A percentile compares a stretch with the other conserved stretches of the same genome.
These are phyloP conservation scores for Pammene fasciana DNA, from an alignment of 2,888 invertebrate species.

Conservation along the genomic window DNA sequence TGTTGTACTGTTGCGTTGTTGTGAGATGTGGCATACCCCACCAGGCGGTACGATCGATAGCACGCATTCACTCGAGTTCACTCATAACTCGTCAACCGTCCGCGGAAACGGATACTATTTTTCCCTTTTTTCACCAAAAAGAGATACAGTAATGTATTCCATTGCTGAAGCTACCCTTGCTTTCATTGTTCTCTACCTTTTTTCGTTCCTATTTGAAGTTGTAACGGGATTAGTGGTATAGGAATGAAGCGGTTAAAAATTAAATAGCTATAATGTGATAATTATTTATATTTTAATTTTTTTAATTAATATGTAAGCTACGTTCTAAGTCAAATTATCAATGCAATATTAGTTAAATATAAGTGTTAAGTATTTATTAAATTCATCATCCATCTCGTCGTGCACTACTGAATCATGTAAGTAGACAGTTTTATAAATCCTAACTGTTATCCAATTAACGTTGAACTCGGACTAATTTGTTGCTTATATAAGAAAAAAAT, in stretches of 20 bases:
- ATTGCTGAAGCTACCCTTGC: constrained; percentile 78
- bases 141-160: constrained; percentile 70
- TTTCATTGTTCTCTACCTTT: constrained; percentile 74
- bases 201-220: constrained; percentile 77
- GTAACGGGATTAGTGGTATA: constrained; percentile 76
- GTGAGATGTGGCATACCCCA: constrained; percentile 66
- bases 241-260: constrained; percentile 45
- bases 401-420: constrained; percentile 33
- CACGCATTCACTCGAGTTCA: constrained; percentile 56
- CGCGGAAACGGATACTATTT: constrained; percentile 47
- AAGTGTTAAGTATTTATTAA: constrained; percentile 35
- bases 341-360: constrained; percentile 61
- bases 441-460: constrained; percentile 23
- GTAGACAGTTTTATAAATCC: constrained; percentile 23
- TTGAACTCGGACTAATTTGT: neutral
- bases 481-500: neutral
- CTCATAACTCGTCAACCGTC: constrained; percentile 44
- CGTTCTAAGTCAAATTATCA: constrained; percentile 66
- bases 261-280: constrained; percentile 70
- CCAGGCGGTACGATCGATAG: constrained; percentile 62
- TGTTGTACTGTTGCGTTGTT: constrained; percentile 58
- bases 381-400: constrained; percentile 26
- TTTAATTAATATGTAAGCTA: constrained; percentile 56
- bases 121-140: constrained; percentile 51
- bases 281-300: constrained; percentile 47